phyloP scores from a whole-genome alignment of 2,113 vertebrate genomes.

The Phalacrocorax aristotelis region DNA sequence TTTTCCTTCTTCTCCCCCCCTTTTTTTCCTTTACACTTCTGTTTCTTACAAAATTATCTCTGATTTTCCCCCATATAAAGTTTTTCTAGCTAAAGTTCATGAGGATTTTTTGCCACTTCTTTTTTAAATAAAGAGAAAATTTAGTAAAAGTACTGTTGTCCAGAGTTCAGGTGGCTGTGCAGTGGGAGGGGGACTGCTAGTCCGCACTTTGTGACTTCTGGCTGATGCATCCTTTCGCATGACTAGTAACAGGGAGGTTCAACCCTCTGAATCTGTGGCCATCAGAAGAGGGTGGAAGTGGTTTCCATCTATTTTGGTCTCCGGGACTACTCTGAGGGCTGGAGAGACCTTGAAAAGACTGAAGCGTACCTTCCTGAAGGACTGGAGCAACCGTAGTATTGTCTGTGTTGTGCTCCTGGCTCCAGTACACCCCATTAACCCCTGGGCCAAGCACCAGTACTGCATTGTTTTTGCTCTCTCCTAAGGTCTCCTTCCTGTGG shows the following conservation, averaged over 20 bases:
- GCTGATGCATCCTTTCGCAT: neutral
- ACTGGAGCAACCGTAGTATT: neutral
- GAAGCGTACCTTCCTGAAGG: neutral
- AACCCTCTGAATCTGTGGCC: neutral
- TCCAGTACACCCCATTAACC: neutral
- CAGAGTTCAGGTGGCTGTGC: neutral
- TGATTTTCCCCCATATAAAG: neutral
- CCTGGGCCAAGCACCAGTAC: neutral
- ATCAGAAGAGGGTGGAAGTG: neutral
- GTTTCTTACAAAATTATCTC: neutral
- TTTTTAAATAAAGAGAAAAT: neutral
- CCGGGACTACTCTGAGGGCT: neutral
- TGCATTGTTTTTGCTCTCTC: rapidly evolving
- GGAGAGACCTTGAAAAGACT: neutral
- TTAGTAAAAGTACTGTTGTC: neutral
- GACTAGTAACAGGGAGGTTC: neutral
- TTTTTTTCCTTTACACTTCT: neutral
- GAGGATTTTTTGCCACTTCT: neutral
- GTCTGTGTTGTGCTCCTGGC: neutral
- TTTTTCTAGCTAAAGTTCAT: neutral
- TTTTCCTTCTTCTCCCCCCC: no score
- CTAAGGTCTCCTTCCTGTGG: neutral
- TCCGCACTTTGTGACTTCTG: neutral
- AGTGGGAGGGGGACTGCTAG: neutral
- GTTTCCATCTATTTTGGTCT: neutral